Conservation (phyloP, 2,888 invertebrate genomes). For the Emmelina monodactyla region DNA sequence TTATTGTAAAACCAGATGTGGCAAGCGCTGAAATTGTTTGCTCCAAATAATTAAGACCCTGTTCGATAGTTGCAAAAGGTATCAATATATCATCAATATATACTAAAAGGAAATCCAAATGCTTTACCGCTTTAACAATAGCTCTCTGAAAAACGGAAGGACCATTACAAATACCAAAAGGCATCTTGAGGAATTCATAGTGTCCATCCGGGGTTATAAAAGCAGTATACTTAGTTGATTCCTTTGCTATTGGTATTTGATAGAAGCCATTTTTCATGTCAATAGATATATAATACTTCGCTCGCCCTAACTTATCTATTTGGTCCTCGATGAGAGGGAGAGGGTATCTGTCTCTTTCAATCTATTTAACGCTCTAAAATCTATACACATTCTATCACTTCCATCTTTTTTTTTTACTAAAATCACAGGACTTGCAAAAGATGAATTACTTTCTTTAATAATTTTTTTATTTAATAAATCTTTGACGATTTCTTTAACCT, state of each 20-base stretch:
- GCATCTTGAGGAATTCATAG: conserved; percentile 17
- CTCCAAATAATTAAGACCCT: conserved; percentile 12
- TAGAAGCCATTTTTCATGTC: conserved; percentile 16
- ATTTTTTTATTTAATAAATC: conserved; percentile 14
- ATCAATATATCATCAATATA: conserved; percentile 17
- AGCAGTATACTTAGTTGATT: conserved; percentile 14
- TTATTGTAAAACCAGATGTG: conserved; percentile 12
- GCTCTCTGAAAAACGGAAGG: conserved; percentile 16
- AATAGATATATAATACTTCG: conserved; percentile 13
- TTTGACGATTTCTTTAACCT: conserved; percentile 12
- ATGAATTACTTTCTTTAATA: conserved; percentile 15
- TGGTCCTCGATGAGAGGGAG: conserved; percentile 18
- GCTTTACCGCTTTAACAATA: conserved; percentile 13
- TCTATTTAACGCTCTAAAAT: conserved; percentile 16
- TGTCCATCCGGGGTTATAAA: conserved; percentile 15
- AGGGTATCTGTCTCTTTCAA: conserved; percentile 15
- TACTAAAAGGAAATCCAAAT: conserved; percentile 13
- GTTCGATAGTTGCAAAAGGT: conserved; percentile 10
- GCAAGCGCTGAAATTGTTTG: conserved; percentile 7
- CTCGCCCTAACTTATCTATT: conserved; percentile 15
- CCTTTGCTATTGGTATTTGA: conserved; percentile 11
- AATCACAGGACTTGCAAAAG: conserved; percentile 16
- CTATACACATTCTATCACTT: conserved; percentile 15
- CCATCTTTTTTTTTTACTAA: conserved; percentile 17
- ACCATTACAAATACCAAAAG: conserved; percentile 17